Percentiles rank a stretch among this genome's conserved stretches.
phyloP scores from a whole-genome alignment of 2,888 invertebrate genomes.

The Rhynchonema sp. region DNA sequence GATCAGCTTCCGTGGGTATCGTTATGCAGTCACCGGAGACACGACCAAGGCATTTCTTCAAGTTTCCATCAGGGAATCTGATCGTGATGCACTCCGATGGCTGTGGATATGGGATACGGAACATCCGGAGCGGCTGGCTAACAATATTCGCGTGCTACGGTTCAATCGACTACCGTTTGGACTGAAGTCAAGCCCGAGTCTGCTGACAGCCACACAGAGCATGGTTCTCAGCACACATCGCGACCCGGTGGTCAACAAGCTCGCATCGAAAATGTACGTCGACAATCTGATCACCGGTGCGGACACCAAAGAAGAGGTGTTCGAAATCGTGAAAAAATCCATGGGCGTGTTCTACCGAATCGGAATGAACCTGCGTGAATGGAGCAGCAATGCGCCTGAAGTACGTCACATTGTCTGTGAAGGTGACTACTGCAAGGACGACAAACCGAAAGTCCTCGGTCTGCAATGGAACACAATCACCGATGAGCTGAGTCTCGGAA shows the following conservation, averaged over 20 bases:
- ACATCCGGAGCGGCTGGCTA: slow-evolving; percentile 4
- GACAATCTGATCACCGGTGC: slow-evolving; percentile 19
- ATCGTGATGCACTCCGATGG: slow-evolving; percentile 22
- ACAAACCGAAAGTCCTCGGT: slow-evolving; percentile 7
- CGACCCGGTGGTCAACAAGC: too few species aligned
- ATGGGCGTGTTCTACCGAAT: slow-evolving; percentile 6
- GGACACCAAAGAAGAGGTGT: slow-evolving; percentile 10
- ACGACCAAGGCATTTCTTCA: slow-evolving; percentile 29
- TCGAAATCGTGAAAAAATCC: slow-evolving; percentile 8
- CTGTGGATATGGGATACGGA: slow-evolving; percentile 20
- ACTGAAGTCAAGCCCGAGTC: slow-evolving; percentile 17
- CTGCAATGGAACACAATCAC: not conserved
- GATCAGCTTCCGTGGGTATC: slow-evolving; percentile 18
- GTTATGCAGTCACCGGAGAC: slow-evolving; percentile 23
- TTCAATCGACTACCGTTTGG: slow-evolving; percentile 25
- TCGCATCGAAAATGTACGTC: slow-evolving; percentile 19
- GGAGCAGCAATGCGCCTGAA: slow-evolving; percentile 11
- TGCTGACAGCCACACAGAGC: slow-evolving; percentile 10
- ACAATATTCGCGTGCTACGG: slow-evolving; percentile 8
- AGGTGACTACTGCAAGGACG: too few species aligned
- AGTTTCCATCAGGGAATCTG: slow-evolving; percentile 8
- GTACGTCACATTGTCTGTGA: not conserved
- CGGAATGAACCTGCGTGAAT: slow-evolving; percentile 15
- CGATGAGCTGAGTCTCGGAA: too few species aligned
- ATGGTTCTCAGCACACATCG: too few species aligned